Conservation (phyloP, 2,797 vertebrate genomes). For the Chlorospingus semifuscus region DNA sequence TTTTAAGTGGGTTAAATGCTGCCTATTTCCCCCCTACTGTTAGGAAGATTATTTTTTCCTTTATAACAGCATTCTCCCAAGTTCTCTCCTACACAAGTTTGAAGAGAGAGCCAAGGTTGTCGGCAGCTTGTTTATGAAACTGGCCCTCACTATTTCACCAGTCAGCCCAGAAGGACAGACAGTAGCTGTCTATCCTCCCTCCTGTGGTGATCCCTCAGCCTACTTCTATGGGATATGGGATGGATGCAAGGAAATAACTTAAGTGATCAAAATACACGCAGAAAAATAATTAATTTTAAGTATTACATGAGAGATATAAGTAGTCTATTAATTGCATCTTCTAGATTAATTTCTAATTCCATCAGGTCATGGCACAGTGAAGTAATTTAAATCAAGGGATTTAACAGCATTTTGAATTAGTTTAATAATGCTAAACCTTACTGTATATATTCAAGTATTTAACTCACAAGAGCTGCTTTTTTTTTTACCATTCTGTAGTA, state of each 20-base stretch:
- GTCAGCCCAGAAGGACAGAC: not conserved
- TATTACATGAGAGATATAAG: not conserved
- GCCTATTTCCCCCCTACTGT: not conserved
- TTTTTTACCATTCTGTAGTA: not conserved
- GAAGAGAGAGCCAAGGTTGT: not conserved
- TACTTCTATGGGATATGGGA: not conserved
- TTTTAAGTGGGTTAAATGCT: not conserved
- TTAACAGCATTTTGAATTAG: not conserved
- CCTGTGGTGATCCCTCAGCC: not conserved
- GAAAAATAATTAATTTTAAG: not conserved
- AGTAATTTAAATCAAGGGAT: slow-evolving; percentile 21
- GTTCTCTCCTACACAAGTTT: not conserved
- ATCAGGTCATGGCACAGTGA: not conserved
- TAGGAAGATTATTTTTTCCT: not conserved
- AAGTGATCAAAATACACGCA: not conserved
- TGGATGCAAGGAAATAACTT: not conserved
- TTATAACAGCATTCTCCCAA: not conserved
- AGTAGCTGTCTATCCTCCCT: not conserved
- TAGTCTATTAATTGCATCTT: not conserved
- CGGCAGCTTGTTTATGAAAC: not conserved
- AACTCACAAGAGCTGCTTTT: not conserved
- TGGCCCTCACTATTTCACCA: not conserved
- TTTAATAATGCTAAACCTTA: not conserved
- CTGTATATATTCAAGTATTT: not conserved
- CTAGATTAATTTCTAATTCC: slow-evolving; percentile 21